These are phyloP conservation scores for Trachelus troglodyta DNA, from an alignment of 2,888 invertebrate species.

Conservation along the genomic window DNA sequence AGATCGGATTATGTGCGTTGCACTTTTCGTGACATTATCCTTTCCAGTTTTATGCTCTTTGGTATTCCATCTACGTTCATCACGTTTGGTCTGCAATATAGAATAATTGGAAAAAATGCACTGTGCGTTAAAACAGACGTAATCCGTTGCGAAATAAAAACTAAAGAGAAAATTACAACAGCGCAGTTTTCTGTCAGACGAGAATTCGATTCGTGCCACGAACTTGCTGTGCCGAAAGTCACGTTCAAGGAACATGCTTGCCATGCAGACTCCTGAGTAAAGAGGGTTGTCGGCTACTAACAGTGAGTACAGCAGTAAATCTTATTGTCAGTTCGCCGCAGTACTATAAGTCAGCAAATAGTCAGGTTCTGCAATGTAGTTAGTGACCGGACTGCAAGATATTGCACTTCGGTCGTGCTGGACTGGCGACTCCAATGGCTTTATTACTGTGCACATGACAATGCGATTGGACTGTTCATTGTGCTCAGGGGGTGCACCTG, in stretches of 20 bases:
- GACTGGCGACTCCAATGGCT: background rate
- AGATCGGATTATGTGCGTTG: too few species aligned
- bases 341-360: constrained; percentile 21
- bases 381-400: background rate
- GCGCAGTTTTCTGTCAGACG: too few species aligned
- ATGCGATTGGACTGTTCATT: constrained; percentile 4
- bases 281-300: constrained; percentile 6
- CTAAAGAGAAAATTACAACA: too few species aligned
- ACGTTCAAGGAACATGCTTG: background rate
- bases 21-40: too few species aligned
- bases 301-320: background rate
- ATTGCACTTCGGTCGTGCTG: constrained; percentile 1
- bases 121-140: too few species aligned
- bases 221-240: background rate
- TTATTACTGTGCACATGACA: constrained; percentile 6
- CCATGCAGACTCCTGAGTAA: background rate
- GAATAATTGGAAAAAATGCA: too few species aligned
- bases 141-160: too few species aligned
- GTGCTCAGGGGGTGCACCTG: background rate
- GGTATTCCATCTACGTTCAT: too few species aligned
- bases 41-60: too few species aligned
- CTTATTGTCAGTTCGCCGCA: background rate
- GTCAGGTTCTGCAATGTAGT: constrained; percentile 11
- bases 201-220: background rate
- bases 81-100: too few species aligned